Conservation (phyloP, 2,888 invertebrate genomes). For the Deladenus siricidicola region DNA sequence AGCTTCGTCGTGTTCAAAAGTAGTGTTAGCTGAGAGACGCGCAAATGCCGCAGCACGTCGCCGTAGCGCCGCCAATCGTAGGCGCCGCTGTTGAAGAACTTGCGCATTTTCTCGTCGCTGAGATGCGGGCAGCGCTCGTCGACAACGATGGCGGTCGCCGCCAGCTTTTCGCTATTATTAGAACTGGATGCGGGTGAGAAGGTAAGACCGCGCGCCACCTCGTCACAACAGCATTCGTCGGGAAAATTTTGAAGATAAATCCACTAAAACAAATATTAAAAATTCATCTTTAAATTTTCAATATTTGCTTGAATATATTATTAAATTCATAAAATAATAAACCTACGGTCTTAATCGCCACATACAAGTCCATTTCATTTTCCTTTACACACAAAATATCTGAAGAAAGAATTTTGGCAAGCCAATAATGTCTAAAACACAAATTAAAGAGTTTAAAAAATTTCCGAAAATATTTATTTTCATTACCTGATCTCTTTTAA, state of each 20-base stretch:
- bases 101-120: slow-evolving; percentile 8
- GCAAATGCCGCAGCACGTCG: slow-evolving; percentile 4
- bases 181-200: not conserved
- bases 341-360: slow-evolving; percentile 30
- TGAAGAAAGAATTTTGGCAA: slow-evolving; percentile 26
- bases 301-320: not conserved
- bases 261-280: slow-evolving; percentile 17
- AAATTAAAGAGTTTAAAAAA: not conserved
- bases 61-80: slow-evolving; percentile 10
- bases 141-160: no score
- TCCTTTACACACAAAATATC: slow-evolving; percentile 35
- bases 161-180: no score
- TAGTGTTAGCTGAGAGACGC: slow-evolving; percentile 12
- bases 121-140: not conserved
- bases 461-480: slow-evolving; percentile 5
- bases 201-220: not conserved
- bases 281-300: not conserved
- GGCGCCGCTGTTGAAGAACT: not conserved
- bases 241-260: slow-evolving; percentile 20
- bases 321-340: not conserved
- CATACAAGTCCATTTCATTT: slow-evolving; percentile 42
- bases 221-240: not conserved
- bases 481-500: slow-evolving; percentile 23
- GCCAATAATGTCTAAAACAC: slow-evolving; percentile 22
- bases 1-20: slow-evolving; percentile 9